Base-by-base conservation (phyloP, 2,888 invertebrate genomes). In the Drosophila subquinaria region DNA sequence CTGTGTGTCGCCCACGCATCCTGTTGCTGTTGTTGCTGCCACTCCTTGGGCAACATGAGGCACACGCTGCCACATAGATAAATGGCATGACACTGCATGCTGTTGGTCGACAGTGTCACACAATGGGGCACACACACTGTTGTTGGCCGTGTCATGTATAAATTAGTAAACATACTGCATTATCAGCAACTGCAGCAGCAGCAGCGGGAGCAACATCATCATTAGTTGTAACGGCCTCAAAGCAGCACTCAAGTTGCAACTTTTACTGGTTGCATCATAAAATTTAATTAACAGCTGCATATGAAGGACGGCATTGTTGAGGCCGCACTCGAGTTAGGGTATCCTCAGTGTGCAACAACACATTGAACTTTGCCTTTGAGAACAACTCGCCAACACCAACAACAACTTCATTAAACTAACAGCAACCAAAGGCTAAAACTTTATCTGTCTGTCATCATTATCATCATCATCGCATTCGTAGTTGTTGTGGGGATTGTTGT, bases 271-370 rank as follows among this genome's bases (percentile, higher is more conserved):
- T 56, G 65, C 66, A 73, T 59, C 79, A 85, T 88, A 73, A 79
- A 85, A 88, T 85, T 88, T 85, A 85, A 88, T 85, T 82, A 88
- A 82, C 79, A 75, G 57, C 79, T 70, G 62, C 66, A 51, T 56
- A 35, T 45, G 60, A 52, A 27, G 36, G 53, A 11, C 43, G 15
- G 57, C 17, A 48, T 27, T 61, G 43, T 53, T 63, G 4, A 52
- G 5, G 40, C 13, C 33, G 57, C 23, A 33, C 30, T 33, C 33
- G 27, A 62, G 62, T 43, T 27, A 17, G 27, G 45, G 38, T 50
- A 8, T 35, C 4, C 38, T n/a, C 38, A 3, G 36, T n/a, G 62
- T 13, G 43, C 11, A 11, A 13, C 43, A 43, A 20, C 45, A 56
- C 62, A 70, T 73, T 80, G 76, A 82, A 63, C 66, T 69, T 63